Evolutionary conservation across 2,113 vertebrate genomes (phyloP).

Genomic region (Tychaedon coryphoeus): DNA sequence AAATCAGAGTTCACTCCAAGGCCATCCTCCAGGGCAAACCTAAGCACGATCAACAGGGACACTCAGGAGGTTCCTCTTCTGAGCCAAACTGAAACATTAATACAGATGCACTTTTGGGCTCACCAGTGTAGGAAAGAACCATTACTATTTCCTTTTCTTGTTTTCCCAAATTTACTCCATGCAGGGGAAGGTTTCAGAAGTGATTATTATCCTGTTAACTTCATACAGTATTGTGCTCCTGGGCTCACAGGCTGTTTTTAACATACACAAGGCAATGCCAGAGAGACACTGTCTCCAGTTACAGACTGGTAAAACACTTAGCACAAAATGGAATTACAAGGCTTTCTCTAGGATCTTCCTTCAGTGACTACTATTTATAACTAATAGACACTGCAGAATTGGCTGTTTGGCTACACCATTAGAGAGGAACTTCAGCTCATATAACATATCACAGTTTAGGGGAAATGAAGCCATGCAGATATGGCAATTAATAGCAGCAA

Average conservation of each 20-base stretch:
- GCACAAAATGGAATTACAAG: not conserved
- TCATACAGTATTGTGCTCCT: not conserved
- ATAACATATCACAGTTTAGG: rapidly evolving
- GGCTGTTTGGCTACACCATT: not conserved
- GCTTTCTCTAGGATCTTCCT: not conserved
- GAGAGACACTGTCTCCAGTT: not conserved
- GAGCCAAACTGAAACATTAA: not conserved
- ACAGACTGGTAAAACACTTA: not conserved
- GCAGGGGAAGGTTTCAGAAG: not conserved
- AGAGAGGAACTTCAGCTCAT: not conserved
- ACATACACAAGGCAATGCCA: not conserved
- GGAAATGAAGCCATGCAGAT: not conserved
- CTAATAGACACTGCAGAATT: not conserved
- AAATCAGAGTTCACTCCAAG: not conserved
- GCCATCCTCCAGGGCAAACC: not conserved
- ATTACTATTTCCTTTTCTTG: not conserved
- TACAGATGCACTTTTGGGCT: not conserved
- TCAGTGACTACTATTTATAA: not conserved
- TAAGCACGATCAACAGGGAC: not conserved
- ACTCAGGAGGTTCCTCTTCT: not conserved
- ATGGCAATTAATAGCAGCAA: not conserved
- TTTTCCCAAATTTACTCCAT: not conserved
- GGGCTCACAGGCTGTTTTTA: not conserved
- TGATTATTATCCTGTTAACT: not conserved
- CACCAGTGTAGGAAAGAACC: not conserved